Conservation (phyloP, 2,888 invertebrate species). For the Lumbricus terrestris region DNA sequence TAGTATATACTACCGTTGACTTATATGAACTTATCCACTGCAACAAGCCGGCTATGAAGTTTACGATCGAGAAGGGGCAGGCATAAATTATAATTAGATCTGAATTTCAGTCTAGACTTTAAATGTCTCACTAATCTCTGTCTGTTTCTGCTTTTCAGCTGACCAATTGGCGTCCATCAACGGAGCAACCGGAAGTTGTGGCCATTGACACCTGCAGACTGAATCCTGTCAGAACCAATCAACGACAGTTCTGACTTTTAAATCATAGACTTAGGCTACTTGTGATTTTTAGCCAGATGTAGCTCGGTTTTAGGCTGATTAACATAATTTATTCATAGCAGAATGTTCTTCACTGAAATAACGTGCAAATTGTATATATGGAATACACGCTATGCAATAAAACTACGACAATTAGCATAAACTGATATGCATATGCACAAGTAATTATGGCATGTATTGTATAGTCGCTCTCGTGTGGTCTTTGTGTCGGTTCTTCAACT, state of each 20-base stretch:
- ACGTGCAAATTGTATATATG: not conserved
- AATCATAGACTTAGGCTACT: too few species aligned
- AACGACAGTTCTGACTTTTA: too few species aligned
- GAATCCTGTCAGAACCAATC: not conserved
- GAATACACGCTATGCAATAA: not conserved
- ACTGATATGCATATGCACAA: too few species aligned
- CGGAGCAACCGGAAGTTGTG: not conserved
- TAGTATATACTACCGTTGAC: too few species aligned
- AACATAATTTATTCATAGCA: not conserved
- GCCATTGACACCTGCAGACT: not conserved
- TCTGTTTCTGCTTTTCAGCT: not conserved
- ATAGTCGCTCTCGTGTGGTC: too few species aligned
- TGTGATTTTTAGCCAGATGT: not conserved
- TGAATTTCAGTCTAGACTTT: not conserved
- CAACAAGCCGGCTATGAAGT: not conserved
- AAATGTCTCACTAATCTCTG: not conserved
- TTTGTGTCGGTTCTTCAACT: too few species aligned
- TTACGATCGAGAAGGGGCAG: not conserved
- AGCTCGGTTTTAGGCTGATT: not conserved
- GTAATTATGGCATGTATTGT: too few species aligned
- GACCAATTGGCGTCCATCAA: not conserved
- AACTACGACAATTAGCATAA: not conserved
- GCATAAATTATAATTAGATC: not conserved
- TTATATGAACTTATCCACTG: not conserved
- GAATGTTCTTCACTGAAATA: not conserved